phyloP scores from a whole-genome alignment of 2,797 vertebrate species.

The Spatula versicolor region DNA sequence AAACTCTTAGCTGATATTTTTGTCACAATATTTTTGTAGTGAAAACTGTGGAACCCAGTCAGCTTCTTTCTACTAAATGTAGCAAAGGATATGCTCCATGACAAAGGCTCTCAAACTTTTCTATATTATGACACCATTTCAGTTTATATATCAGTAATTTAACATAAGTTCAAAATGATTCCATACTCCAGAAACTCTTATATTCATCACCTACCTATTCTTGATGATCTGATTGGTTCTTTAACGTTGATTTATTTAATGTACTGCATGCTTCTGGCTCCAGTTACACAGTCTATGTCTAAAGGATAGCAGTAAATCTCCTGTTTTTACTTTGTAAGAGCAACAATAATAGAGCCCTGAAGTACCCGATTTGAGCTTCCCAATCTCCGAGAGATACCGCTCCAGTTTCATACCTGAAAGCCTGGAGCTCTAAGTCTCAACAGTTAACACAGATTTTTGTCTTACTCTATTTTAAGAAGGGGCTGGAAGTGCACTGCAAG shows the following conservation, averaged over 20 bases:
- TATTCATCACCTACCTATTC: not conserved
- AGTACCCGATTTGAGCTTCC: not conserved
- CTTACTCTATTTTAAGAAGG: not conserved
- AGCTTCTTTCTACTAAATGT: not conserved
- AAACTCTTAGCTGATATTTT: not conserved
- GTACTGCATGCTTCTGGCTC: not conserved
- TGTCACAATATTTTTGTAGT: not conserved
- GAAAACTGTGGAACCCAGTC: not conserved
- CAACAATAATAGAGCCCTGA: not conserved
- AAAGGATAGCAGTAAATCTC: not conserved
- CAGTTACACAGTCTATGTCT: not conserved
- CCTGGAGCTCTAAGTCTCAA: accelerated
- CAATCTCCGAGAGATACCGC: accelerated
- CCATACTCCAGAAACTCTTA: not conserved
- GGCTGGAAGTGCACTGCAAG: no score
- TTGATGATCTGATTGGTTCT: accelerated
- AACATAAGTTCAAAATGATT: not conserved
- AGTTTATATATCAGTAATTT: not conserved
- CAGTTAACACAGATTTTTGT: not conserved
- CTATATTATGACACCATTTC: not conserved
- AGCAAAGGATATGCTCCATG: not conserved
- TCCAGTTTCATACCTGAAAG: not conserved
- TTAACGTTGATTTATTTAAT: accelerated
- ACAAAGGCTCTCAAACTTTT: not conserved
- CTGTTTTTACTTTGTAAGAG: not conserved